Conservation (phyloP, 2,888 invertebrate species). For the Microplitis deprimator region DNA sequence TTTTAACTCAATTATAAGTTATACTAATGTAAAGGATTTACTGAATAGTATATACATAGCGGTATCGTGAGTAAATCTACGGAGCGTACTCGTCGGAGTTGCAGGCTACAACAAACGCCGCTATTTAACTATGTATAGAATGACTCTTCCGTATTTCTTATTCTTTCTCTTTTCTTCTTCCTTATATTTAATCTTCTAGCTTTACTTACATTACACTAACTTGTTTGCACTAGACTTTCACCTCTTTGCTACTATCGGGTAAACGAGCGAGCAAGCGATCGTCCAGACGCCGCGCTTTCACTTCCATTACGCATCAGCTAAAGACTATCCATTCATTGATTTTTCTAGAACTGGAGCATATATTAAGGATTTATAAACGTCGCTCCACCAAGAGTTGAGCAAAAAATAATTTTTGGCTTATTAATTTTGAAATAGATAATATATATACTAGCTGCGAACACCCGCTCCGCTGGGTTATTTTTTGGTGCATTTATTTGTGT, state of each 20-base stretch:
- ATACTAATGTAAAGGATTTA: slow-evolving; percentile 10
- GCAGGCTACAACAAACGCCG: slow-evolving; percentile 48
- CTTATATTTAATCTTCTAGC: neutral
- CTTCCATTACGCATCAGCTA: slow-evolving; percentile 54
- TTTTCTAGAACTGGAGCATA: slow-evolving; percentile 30
- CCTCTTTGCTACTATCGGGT: slow-evolving; percentile 49
- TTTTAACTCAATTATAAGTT: neutral
- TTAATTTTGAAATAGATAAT: slow-evolving; percentile 1
- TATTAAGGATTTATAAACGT: slow-evolving; percentile 22
- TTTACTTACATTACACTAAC: slow-evolving; percentile 4
- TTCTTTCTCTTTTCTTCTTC: neutral
- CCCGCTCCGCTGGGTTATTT: too few relatives aligned
- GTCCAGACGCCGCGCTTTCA: slow-evolving; percentile 51
- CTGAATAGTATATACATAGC: slow-evolving; percentile 56
- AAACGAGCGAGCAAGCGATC: slow-evolving; percentile 27
- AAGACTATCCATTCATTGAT: neutral
- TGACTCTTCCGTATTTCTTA: slow-evolving; percentile 3
- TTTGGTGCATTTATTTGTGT: too few relatives aligned
- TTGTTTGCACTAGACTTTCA: slow-evolving; percentile 56
- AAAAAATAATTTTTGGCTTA: slow-evolving; percentile 1
- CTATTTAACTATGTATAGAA: slow-evolving; percentile 23
- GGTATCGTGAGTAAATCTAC: slow-evolving; percentile 66
- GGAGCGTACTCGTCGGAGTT: slow-evolving; percentile 50
- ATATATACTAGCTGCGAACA: too few relatives aligned
- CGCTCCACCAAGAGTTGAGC: slow-evolving; percentile 18